A percentile compares a stretch with the other conserved stretches of the same genome.
Evolutionary conservation across 2,113 vertebrate species (phyloP).

Genomic region (Actenoides lindsayi): DNA sequence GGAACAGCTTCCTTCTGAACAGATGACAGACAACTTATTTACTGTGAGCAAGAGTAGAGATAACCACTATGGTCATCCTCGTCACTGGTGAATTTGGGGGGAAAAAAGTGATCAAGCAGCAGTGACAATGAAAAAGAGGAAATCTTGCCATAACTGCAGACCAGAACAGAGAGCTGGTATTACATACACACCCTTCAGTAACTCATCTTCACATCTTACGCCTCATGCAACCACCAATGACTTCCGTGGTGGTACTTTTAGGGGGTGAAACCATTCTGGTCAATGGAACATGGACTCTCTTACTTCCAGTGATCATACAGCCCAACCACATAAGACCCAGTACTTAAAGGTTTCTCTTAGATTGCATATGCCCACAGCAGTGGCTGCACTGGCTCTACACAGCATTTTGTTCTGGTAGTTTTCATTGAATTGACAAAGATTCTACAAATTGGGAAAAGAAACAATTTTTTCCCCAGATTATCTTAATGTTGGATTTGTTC

Average conservation of each 20-base stretch:
- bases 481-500: not conserved
- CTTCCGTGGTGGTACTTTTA: not conserved
- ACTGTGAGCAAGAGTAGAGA: not conserved
- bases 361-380: not conserved
- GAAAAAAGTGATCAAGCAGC: not conserved
- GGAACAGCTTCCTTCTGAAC: not conserved
- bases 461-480: not conserved
- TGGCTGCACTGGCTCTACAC: not conserved
- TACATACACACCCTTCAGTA: not conserved
- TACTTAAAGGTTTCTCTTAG: not conserved
- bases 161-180: not conserved
- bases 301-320: not conserved
- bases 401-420: not conserved
- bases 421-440: not conserved
- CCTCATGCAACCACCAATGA: rapidly evolving
- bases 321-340: not conserved
- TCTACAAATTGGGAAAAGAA: not conserved
- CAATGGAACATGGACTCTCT: not conserved
- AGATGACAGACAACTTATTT: constrained; percentile 43
- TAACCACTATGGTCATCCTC: not conserved
- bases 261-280: not conserved
- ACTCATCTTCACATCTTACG: not conserved
- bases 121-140: not conserved
- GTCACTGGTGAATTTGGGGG: not conserved
- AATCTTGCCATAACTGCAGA: not conserved